Conservation (phyloP, 2,797 vertebrate genomes). For the Acanthurus lineatus region DNA sequence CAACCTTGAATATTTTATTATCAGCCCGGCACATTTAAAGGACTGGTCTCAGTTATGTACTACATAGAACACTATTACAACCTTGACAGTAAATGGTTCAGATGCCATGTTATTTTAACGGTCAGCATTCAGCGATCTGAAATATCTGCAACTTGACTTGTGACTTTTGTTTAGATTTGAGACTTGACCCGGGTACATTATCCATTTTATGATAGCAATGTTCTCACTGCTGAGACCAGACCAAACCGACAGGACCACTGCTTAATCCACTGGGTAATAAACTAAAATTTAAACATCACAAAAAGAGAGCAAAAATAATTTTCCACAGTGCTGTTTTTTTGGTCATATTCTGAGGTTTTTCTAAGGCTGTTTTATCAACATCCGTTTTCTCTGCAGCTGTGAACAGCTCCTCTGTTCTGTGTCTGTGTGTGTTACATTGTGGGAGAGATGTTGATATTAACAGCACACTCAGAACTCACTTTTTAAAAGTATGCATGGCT, state of each 20-base stretch:
- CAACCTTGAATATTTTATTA: constrained; percentile 42
- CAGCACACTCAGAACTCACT: not conserved
- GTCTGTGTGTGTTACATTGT: not conserved
- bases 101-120: not conserved
- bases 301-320: not conserved
- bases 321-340: not conserved
- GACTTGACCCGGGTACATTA: no score
- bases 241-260: no score
- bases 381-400: not conserved
- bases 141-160: not conserved
- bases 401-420: not conserved
- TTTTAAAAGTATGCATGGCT: not conserved
- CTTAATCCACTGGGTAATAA: no score
- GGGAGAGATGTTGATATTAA: not conserved
- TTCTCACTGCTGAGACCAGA: no score
- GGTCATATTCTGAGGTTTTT: constrained; percentile 2
- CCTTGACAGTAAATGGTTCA: not conserved
- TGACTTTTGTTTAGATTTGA: no score
- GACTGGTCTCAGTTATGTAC: not conserved
- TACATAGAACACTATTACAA: not conserved
- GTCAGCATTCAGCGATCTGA: not conserved
- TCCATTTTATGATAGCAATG: no score
- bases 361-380: not conserved
- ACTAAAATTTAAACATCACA: not conserved
- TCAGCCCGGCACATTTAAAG: constrained; percentile 2